Evolutionary conservation across 53 echinoderm and acorn worm species (phyloP).

Genomic region (Temnopleurus reevesii): DNA sequence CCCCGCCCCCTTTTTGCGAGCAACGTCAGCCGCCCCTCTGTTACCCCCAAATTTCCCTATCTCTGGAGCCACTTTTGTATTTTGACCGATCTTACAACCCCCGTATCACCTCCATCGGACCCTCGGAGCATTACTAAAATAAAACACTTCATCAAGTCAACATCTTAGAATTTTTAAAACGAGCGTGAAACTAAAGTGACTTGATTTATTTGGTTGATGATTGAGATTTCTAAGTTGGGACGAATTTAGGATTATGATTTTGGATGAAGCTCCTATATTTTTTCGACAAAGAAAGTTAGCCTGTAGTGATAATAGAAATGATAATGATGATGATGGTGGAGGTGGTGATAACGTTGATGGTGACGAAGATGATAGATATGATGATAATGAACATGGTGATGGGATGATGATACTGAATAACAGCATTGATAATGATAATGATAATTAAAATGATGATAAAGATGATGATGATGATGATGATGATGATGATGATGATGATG

Average conservation of each 20-base stretch:
- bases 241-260: neutral
- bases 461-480: no score
- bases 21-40: neutral
- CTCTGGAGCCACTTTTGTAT: neutral
- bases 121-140: conserved; percentile 15
- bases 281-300: no score
- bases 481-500: no score
- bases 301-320: no score
- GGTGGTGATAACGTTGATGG: no score
- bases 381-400: no score
- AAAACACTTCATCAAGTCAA: conserved; percentile 16
- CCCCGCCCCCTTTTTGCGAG: neutral
- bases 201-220: neutral
- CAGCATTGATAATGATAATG: no score
- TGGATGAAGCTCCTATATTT: no score
- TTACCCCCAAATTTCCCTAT: neutral
- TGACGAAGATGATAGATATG: no score
- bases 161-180: neutral
- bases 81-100: neutral
- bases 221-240: neutral
- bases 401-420: no score
- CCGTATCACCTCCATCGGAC: neutral
- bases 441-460: no score
- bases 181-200: neutral
- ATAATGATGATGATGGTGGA: no score